phyloP scores from a whole-genome alignment of 2,113 vertebrate genomes.

The Cebidichthys violaceus region DNA sequence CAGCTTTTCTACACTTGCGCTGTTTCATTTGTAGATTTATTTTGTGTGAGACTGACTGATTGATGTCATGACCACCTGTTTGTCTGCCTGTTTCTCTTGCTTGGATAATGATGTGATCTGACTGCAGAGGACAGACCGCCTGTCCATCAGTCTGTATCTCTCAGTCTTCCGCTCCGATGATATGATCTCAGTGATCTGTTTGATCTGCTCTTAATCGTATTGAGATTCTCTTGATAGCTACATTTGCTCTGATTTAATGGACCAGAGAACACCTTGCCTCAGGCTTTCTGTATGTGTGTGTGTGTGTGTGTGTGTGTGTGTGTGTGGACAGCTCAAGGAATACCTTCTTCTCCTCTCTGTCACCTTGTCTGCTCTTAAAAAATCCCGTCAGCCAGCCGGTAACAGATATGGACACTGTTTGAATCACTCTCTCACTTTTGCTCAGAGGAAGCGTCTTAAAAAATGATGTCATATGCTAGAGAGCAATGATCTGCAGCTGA shows the following conservation, averaged over 20 bases:
- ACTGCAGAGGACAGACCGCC: not conserved
- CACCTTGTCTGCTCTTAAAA: slow-evolving; percentile 25
- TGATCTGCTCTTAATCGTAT: slow-evolving; percentile 49
- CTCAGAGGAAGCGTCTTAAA: not conserved
- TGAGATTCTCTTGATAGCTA: slow-evolving; percentile 51
- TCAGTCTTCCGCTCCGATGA: slow-evolving; percentile 6
- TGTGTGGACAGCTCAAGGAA: not conserved
- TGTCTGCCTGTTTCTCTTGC: not conserved
- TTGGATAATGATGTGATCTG: not conserved
- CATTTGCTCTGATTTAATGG: slow-evolving; percentile 49
- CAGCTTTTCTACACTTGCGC: not conserved
- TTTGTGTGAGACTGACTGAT: not conserved
- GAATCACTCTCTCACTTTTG: slow-evolving; percentile 1
- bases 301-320: slow-evolving; percentile 29
- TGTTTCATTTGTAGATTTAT: not conserved
- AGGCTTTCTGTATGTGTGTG: slow-evolving; percentile 17
- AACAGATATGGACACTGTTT: not conserved
- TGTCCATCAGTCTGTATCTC: slow-evolving; percentile 12
- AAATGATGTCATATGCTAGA: not conserved
- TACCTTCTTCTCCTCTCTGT: not conserved
- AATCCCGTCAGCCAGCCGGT: not conserved
- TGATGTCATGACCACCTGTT: not conserved
- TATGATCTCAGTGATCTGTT: slow-evolving; percentile 18
- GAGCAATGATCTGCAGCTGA: slow-evolving; percentile 14
- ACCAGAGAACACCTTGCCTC: slow-evolving; percentile 28